phyloP scores from a whole-genome alignment of 2,113 vertebrate genomes.

The Illadopsis cleaveri region DNA sequence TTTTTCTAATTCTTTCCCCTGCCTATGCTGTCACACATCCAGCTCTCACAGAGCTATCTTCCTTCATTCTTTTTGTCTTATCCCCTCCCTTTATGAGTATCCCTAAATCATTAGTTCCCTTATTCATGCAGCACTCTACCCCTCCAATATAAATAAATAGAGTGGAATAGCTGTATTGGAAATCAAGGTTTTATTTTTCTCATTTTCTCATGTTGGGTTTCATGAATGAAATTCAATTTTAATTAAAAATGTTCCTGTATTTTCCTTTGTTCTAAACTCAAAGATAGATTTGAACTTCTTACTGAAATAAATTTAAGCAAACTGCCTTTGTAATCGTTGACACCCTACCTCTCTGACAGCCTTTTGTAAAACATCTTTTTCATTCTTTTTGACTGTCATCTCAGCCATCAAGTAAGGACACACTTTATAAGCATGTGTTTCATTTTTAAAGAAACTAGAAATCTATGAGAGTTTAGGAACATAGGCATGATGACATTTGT shows the following conservation, averaged over 20 bases:
- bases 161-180: neutral
- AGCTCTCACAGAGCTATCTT: neutral
- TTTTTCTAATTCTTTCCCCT: neutral
- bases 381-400: neutral
- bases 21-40: neutral
- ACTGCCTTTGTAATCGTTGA: neutral
- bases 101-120: neutral
- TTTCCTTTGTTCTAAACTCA: neutral
- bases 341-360: neutral
- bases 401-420: neutral
- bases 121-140: fast-evolving
- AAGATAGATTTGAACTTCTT: neutral
- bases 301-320: neutral
- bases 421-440: neutral
- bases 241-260: neutral
- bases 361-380: neutral
- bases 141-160: neutral
- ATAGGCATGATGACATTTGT: neutral
- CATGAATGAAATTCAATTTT: neutral
- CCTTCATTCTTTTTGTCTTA: neutral
- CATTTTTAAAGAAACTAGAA: neutral
- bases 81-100: neutral
- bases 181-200: neutral
- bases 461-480: neutral
- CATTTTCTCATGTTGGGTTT: neutral